Evolutionary conservation across 1,140 invertebrate species (phyloP).

Genomic region (Meteorus sp.): DNA sequence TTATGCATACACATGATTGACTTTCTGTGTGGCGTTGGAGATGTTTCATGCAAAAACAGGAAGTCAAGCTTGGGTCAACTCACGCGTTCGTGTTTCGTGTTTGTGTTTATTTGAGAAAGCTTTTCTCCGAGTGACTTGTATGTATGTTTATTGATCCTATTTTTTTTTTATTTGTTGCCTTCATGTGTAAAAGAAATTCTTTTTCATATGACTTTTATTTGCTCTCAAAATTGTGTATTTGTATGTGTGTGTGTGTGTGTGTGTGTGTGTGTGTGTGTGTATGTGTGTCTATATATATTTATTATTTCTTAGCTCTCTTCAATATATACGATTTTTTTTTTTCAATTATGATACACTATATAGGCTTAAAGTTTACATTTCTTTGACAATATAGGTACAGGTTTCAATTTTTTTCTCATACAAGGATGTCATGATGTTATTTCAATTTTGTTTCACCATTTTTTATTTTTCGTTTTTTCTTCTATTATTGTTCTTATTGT

Average conservation of each 20-base stretch:
- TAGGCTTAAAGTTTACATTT: conserved; percentile 50
- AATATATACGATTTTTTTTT: background rate
- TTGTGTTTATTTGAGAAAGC: too few species aligned
- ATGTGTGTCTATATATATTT: too few species aligned
- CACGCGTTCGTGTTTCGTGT: background rate
- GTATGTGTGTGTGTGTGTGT: too few species aligned
- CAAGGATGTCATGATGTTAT: too few species aligned
- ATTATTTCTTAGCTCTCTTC: too few species aligned
- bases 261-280: too few species aligned
- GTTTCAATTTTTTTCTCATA: background rate
- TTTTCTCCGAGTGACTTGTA: background rate
- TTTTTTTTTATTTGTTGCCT: background rate
- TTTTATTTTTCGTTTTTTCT: too few species aligned
- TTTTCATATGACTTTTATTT: background rate
- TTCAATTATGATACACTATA: conserved; percentile 50
- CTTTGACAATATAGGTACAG: conserved; percentile 44
- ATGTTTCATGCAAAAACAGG: background rate
- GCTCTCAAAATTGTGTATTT: background rate
- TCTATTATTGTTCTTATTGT: too few species aligned
- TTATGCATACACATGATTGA: background rate
- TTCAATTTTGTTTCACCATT: too few species aligned
- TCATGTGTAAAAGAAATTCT: too few species aligned
- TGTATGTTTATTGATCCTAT: background rate
- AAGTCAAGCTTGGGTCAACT: background rate
- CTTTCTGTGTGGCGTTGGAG: too few species aligned